These are phyloP conservation scores for Ormyrus rosae DNA, from an alignment of 2,888 invertebrate genomes.

Conservation along the genomic window DNA sequence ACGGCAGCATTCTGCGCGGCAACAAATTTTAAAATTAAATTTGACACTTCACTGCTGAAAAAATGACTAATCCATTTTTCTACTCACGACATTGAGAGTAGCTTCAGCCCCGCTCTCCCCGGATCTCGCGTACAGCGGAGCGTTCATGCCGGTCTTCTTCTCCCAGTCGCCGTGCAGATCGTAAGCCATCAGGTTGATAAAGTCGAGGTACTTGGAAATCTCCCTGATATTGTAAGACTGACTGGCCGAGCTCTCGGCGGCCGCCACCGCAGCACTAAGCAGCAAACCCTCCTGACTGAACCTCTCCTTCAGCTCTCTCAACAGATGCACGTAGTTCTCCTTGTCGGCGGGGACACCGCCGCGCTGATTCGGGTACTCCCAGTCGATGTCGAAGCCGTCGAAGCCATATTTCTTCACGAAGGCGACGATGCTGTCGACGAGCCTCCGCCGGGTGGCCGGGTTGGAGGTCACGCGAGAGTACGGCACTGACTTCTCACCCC, in stretches of 20 bases:
- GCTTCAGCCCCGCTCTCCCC: conserved; percentile 60
- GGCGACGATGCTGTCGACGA: conserved; percentile 78
- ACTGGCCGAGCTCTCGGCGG: conserved; percentile 76
- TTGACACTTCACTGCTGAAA: no score
- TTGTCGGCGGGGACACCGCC: conserved; percentile 76
- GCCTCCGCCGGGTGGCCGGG: conserved; percentile 75
- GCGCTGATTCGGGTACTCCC: conserved; percentile 83
- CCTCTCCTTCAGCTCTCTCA: conserved; percentile 79
- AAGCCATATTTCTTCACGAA: conserved; percentile 80
- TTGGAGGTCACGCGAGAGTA: conserved; percentile 80
- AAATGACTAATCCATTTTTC: no score
- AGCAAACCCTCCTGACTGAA: conserved; percentile 77
- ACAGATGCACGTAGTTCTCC: conserved; percentile 77
- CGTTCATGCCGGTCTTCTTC: conserved; percentile 80
- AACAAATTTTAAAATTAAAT: conserved; percentile 26
- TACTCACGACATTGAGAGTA: conserved; percentile 74
- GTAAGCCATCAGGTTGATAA: conserved; percentile 85
- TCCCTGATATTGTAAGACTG: conserved; percentile 80
- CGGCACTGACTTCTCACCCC: conserved; percentile 81
- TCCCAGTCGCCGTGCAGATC: conserved; percentile 81
- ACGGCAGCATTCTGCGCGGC: conserved; percentile 75
- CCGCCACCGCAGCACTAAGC: conserved; percentile 76
- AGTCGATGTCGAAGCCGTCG: conserved; percentile 85
- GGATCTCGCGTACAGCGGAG: conserved; percentile 78
- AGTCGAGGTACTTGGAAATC: conserved; percentile 80